phyloP scores from a whole-genome alignment of 2,888 invertebrate species.

The Alitta virens region DNA sequence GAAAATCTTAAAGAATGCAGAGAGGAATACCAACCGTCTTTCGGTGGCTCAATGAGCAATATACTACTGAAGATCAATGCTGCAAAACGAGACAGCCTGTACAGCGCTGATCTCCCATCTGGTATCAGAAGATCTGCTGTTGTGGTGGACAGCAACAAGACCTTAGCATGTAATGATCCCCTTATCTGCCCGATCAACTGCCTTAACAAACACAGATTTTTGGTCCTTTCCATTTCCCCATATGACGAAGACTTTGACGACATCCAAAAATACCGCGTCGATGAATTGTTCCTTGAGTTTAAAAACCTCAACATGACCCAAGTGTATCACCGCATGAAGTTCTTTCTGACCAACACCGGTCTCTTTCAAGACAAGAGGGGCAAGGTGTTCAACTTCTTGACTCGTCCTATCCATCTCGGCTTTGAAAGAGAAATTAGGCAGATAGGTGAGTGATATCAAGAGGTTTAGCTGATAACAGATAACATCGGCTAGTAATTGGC shows the following conservation, averaged over 20 bases:
- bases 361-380: no score
- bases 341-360: no score
- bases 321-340: no score
- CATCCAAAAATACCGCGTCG: not conserved
- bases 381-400: not conserved
- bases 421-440: not conserved
- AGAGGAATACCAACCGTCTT: constrained; percentile 2
- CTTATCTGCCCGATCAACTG: constrained; percentile 7
- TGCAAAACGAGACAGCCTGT: constrained; percentile 7
- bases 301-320: no score
- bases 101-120: not conserved
- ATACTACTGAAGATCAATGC: constrained; percentile 11
- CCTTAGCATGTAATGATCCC: constrained; percentile 2
- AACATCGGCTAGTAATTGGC: no score
- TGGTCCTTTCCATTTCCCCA: not conserved
- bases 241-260: constrained; percentile 1
- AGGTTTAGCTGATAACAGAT: no score
- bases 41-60: constrained; percentile 6
- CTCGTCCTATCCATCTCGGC: not conserved
- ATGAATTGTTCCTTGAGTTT: no score
- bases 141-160: not conserved
- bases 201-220: constrained; percentile 1
- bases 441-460: no score
- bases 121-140: not conserved
- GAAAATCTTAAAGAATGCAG: constrained; percentile 7